Evolutionary conservation across 2,888 invertebrate species (phyloP), one percentile per base, ranked within the genome.

Genomic region (Pristionchus arcanus): DNA sequence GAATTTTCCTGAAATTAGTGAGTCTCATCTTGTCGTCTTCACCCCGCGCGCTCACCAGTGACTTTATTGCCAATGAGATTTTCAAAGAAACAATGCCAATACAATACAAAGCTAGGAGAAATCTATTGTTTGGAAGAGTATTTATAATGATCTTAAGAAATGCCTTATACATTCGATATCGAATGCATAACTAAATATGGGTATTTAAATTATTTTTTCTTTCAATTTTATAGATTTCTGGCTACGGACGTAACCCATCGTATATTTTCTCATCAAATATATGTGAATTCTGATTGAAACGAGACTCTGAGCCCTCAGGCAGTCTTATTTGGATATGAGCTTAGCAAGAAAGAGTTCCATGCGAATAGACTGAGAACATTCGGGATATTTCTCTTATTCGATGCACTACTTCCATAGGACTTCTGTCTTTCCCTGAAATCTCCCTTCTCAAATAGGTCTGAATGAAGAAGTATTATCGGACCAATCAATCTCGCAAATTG

Each of bases 231-330:
- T 49, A 9, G 42, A 63, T 63, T 63, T 21, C 1, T n/a, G 25
- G 9, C 25, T 21, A n/a, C 63, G 63, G 15, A 68, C 13, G 31
- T 28, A 68, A 31, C 31, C 15, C 13, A 21, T 21, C 5, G 5
- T 74, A 34, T 21, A 31, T 37, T 74, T 74, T 34, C 81, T 53
- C 74, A 42, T 42, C 81, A 19, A 37, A 81, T 81, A 81, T 49
- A 49, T 81, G 49, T 13, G 81, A 81, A 81, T 81, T 53, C n/a
- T 15, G 49, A 81, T 42, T 49, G 49, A 81, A 81, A 81, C 81
- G 81, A 81, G 81, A 28, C 81, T n/a, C 49, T 81, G 81, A 53
- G 81, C 81, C 81, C 81, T 81, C 34, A 81, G 81, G 81, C 81
- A 28, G 49, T 81, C 81, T 53, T 81, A 81, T 81, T 81, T 81